phyloP scores from a whole-genome alignment of 2,888 invertebrate genomes.

The Trichogramma dendrolimi region DNA sequence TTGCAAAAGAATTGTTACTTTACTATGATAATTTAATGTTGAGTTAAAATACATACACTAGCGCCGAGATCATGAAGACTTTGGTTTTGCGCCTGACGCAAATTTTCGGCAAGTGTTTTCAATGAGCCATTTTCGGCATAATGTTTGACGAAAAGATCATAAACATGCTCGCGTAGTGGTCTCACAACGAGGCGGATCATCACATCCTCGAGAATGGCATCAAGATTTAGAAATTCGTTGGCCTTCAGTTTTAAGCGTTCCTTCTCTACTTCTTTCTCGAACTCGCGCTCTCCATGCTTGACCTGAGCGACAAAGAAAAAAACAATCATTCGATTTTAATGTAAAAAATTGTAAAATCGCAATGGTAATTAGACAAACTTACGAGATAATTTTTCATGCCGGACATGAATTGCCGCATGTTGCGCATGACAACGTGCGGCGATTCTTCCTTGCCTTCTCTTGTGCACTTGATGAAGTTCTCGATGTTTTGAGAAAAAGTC shows the following conservation, averaged over 20 bases:
- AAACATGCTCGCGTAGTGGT: slow-evolving; percentile 79
- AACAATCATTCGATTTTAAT: not conserved
- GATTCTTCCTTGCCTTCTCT: slow-evolving; percentile 83
- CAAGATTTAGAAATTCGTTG: slow-evolving; percentile 91
- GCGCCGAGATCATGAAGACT: slow-evolving; percentile 68
- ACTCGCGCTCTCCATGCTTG: slow-evolving; percentile 90
- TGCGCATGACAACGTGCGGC: slow-evolving; percentile 83
- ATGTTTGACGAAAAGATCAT: slow-evolving; percentile 81
- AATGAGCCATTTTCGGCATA: slow-evolving; percentile 74
- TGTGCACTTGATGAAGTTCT: slow-evolving; percentile 90
- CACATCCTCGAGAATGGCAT: slow-evolving; percentile 90
- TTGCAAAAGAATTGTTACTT: not conserved
- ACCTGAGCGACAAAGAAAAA: slow-evolving; percentile 51
- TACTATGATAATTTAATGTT: not conserved
- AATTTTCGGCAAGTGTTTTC: slow-evolving; percentile 67
- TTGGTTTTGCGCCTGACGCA: slow-evolving; percentile 65
- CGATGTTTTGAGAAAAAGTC: slow-evolving; percentile 87
- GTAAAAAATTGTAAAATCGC: not conserved
- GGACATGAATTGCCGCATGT: slow-evolving; percentile 94
- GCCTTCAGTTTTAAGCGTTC: slow-evolving; percentile 79
- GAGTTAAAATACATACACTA: slow-evolving; percentile 54
- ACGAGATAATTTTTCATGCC: slow-evolving; percentile 94
- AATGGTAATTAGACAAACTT: not conserved
- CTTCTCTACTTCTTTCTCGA: slow-evolving; percentile 85
- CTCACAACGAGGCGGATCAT: slow-evolving; percentile 87